Evolutionary conservation across 2,888 invertebrate species (phyloP).

Genomic region (Auanema freiburgensis): DNA sequence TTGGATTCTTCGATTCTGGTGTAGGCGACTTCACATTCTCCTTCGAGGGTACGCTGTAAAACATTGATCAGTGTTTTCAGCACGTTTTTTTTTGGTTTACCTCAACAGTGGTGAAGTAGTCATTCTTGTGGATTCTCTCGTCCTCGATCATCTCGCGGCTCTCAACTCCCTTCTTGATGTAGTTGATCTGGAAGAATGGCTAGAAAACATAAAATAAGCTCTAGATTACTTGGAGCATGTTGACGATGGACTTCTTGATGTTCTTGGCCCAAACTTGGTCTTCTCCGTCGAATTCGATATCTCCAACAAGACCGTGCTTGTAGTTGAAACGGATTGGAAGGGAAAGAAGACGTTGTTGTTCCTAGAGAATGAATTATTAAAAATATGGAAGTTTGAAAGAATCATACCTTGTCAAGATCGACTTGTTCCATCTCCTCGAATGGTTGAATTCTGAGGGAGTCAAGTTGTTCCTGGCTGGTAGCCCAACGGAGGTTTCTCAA

Average conservation of each 20-base stretch:
- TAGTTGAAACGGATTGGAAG: constrained; percentile 4
- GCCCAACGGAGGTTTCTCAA: constrained; percentile 36
- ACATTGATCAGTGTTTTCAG: neutral
- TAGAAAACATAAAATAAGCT: constrained; percentile 4
- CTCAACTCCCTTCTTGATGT: too few species aligned
- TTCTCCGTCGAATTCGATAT: too few species aligned
- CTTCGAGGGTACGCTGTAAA: constrained; percentile 53
- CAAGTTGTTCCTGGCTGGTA: constrained; percentile 34
- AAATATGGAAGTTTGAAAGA: too few species aligned
- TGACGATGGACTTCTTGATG: constrained; percentile 59
- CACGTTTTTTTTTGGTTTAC: too few species aligned
- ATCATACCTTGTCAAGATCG: too few species aligned
- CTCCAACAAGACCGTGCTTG: too few species aligned
- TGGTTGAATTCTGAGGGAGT: constrained; percentile 26
- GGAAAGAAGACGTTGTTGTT: constrained; percentile 2
- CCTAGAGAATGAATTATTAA: too few species aligned
- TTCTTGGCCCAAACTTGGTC: constrained; percentile 57
- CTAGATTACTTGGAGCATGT: constrained; percentile 52
- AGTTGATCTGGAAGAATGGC: constrained; percentile 7
- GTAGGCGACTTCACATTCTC: constrained; percentile 54
- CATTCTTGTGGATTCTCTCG: constrained; percentile 20
- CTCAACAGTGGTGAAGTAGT: constrained; percentile 31
- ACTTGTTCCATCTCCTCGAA: constrained; percentile 29
- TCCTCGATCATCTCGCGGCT: constrained; percentile 9
- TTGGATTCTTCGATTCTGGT: too few species aligned